phyloP scores from a whole-genome alignment of 2,888 invertebrate species.

The Rutpela maculata region DNA sequence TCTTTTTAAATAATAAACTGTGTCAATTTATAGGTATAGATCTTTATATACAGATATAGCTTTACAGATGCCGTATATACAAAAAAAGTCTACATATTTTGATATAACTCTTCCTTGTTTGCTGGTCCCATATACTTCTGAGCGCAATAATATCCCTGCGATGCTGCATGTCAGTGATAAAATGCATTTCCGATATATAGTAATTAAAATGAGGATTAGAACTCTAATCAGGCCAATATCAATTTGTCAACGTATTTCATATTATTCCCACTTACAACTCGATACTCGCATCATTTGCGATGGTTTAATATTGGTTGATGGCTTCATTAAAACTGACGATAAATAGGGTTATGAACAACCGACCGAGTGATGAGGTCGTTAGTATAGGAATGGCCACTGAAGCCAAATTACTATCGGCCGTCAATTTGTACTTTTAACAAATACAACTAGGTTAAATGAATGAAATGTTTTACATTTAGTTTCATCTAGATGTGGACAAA shows the following conservation, averaged over 20 bases:
- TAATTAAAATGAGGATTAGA: conserved; percentile 39
- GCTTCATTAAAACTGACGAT: conserved; percentile 60
- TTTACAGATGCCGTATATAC: no score
- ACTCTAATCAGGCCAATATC: conserved; percentile 39
- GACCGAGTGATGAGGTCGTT: conserved; percentile 55
- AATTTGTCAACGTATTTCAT: conserved; percentile 41
- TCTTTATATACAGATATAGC: no score
- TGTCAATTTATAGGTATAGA: no score
- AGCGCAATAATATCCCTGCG: not conserved
- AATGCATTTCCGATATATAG: conserved; percentile 1
- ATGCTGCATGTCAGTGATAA: not conserved
- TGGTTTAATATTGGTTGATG: conserved; percentile 57
- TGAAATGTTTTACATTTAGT: conserved; percentile 27
- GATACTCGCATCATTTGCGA: conserved; percentile 57
- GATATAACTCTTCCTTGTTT: no score
- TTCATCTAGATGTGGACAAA: conserved; percentile 11
- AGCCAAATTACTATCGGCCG: conserved; percentile 46
- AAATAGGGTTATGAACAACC: conserved; percentile 58
- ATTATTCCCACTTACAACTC: conserved; percentile 45
- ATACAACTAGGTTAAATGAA: conserved; percentile 34
- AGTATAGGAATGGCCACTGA: conserved; percentile 33
- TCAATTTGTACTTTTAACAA: conserved; percentile 46
- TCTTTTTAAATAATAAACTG: no score
- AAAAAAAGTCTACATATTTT: no score
- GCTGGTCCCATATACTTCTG: not conserved